These are phyloP conservation scores for Saccopteryx bilineata DNA, from an alignment of 2,113 vertebrate species.

Conservation along the genomic window DNA sequence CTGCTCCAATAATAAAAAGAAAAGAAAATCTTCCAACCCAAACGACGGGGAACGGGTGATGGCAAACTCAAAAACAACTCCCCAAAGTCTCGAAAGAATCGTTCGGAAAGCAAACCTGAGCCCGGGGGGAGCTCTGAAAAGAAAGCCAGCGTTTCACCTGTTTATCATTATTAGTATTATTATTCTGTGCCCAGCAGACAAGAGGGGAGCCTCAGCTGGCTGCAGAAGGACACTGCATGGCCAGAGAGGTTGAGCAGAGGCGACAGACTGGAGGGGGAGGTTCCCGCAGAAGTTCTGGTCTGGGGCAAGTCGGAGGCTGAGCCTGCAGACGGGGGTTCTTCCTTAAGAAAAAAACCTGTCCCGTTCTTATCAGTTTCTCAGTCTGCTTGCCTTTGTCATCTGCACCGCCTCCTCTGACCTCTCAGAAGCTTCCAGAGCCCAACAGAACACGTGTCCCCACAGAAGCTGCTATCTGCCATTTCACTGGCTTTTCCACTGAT, in stretches of 20 bases:
- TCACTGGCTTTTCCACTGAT: not conserved
- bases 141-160: not conserved
- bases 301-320: not conserved
- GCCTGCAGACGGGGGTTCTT: not conserved
- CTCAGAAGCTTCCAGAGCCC: not conserved
- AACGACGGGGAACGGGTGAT: fast-evolving
- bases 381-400: not conserved
- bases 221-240: not conserved
- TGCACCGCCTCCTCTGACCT: not conserved
- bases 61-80: too few relatives aligned
- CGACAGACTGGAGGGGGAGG: not conserved
- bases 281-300: not conserved
- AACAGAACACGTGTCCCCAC: not conserved
- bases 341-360: not conserved
- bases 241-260: fast-evolving
- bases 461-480: not conserved
- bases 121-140: not conserved
- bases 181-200: not conserved
- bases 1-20: not conserved
- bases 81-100: not conserved
- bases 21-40: not conserved
- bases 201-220: not conserved
- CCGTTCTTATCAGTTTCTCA: not conserved
- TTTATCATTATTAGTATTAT: not conserved
- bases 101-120: fast-evolving